Evolutionary conservation across 2,113 vertebrate species (phyloP), one percentile per base, ranked within the genome.

Genomic region (Passer montanus): DNA sequence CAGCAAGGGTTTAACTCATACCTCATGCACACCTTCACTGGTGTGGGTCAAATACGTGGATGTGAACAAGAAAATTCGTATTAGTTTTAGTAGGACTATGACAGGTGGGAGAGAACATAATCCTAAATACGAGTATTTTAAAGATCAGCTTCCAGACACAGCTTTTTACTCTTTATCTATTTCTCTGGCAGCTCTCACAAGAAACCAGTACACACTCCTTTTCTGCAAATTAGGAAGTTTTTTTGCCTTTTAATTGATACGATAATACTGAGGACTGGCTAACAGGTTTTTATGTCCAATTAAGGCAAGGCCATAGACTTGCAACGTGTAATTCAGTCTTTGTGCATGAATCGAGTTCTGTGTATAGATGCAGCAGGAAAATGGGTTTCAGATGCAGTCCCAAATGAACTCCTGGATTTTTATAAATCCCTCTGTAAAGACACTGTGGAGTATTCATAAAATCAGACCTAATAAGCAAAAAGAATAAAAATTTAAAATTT

Each of bases 21-120:
- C 15, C 52, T 26, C 31, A 64, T 7, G 33, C 28, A 76, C 70
- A 74, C 35, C 18, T 44, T 8, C 21, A 19, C 24, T 49, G 31
- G 15, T 52, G 9, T 58, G 33, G 47, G 43, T 76, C 17, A 87
- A 85, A 76, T n/a, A 55, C 0, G 0, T 64, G 27, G 6, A 47
- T 50, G 37, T 83, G 33, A 90, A 72, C 11, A 68, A 47, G 17
- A 4, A 85, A 78, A 72, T 52, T 55, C 10, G 28, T 59, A 24
- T 8, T 78, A 41, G 44, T 62, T 95, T 46, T 53, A 49, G 30
- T 28, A 22, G 19, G 12, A 77, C 47, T 86, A 44, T n/a, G 13
- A 66, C 28, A 77, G 17, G 17, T 44, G 11, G 19, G 41, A 92
- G 15, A 73, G 3, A 76, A 31, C 8, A 58, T 10, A 66, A 58